Percentiles rank a stretch among this genome's conserved stretches.
Evolutionary conservation across 1,140 invertebrate species (phyloP).

Genomic region (Melipona quadrifasciata): DNA sequence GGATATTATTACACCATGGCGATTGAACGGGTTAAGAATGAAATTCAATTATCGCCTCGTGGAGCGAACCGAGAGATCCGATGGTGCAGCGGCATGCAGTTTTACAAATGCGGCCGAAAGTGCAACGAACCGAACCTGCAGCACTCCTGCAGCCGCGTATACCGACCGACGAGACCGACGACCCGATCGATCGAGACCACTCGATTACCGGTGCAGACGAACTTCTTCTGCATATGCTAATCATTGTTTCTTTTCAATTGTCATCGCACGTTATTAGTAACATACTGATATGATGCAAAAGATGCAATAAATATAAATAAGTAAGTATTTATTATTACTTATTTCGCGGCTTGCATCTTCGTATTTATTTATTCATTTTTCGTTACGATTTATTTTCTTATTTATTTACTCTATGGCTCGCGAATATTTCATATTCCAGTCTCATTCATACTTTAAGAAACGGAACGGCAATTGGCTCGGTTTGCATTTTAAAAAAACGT

Average conservation of each 20-base stretch:
- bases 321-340: neutral
- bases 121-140: constrained; percentile 59
- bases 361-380: no score
- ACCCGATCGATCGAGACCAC: constrained; percentile 60
- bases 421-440: neutral
- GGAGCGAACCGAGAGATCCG: constrained; percentile 13
- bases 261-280: neutral
- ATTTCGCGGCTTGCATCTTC: no score
- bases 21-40: constrained; percentile 36
- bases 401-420: no score
- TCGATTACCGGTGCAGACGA: constrained; percentile 51
- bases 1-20: constrained; percentile 9
- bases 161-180: constrained; percentile 47
- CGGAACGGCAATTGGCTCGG: no score
- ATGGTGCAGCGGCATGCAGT: constrained; percentile 50
- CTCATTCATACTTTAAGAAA: no score
- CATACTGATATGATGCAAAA: no score
- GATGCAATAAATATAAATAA: neutral
- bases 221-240: constrained; percentile 46
- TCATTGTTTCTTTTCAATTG: constrained; percentile 25
- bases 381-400: no score
- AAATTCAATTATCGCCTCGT: constrained; percentile 43
- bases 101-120: constrained; percentile 59
- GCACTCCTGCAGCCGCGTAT: constrained; percentile 54
- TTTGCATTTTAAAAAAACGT: no score